Evolutionary conservation across 2,888 invertebrate genomes (phyloP).

Genomic region (Palloptera scutellata): DNA sequence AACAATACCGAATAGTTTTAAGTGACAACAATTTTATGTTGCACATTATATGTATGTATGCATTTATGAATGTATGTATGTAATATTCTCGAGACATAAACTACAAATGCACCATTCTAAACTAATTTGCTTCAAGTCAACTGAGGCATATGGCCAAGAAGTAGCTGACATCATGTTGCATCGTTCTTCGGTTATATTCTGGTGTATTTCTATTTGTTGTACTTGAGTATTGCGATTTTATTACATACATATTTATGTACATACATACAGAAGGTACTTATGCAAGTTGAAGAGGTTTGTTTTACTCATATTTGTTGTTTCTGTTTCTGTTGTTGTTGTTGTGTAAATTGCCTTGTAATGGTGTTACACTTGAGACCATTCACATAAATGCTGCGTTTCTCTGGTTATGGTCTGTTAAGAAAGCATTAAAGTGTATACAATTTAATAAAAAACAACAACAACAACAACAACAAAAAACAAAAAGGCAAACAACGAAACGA

Average conservation of each 20-base stretch:
- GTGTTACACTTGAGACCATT: slow-evolving; percentile 4
- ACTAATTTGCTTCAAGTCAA: slow-evolving; percentile 2
- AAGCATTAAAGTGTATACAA: background rate
- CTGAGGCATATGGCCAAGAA: background rate
- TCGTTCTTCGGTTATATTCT: background rate
- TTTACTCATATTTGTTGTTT: background rate
- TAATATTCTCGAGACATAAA: too few species aligned
- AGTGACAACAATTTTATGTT: too few species aligned
- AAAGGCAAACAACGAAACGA: too few species aligned
- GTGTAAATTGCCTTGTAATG: slow-evolving; percentile 2
- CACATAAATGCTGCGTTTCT: background rate
- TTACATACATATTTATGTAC: background rate
- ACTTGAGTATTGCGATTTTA: slow-evolving; percentile 19
- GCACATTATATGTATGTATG: too few species aligned
- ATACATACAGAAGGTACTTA: background rate
- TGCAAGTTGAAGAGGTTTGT: background rate
- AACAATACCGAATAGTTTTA: too few species aligned
- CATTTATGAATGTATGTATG: too few species aligned
- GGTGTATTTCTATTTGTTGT: background rate
- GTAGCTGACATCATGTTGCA: background rate
- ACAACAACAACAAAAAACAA: too few species aligned
- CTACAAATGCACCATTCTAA: background rate
- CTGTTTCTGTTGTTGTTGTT: background rate
- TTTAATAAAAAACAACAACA: too few species aligned
- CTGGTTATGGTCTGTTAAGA: slow-evolving; percentile 26